Conservation (phyloP, 2,113 vertebrate genomes). For the Leucosticte australis region DNA sequence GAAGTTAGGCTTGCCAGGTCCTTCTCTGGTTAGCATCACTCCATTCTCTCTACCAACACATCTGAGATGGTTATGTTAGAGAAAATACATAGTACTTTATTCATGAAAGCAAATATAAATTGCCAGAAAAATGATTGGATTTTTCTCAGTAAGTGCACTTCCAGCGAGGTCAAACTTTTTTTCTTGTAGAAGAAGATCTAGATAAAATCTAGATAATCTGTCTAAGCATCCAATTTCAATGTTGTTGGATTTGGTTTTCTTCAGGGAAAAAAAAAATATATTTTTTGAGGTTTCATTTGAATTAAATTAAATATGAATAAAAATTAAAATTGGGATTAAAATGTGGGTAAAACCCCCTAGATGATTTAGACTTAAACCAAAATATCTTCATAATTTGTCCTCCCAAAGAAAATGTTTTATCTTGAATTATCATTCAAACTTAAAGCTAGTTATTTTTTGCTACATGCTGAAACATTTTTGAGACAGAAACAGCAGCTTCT, state of each 20-base stretch:
- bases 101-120: background rate
- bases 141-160: background rate
- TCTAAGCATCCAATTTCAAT: background rate
- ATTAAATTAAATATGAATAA: background rate
- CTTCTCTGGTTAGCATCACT: background rate
- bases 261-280: background rate
- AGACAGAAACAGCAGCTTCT: background rate
- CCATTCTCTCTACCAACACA: background rate
- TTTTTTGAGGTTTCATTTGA: background rate
- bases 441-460: background rate
- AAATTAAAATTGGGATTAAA: background rate
- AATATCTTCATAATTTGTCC: background rate
- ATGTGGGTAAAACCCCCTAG: background rate
- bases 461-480: background rate
- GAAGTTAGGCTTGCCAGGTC: background rate
- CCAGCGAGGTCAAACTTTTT: background rate
- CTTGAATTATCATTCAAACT: background rate
- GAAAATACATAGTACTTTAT: background rate
- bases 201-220: fast-evolving
- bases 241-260: background rate
- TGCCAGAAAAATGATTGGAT: background rate
- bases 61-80: background rate
- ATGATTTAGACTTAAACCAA: background rate
- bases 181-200: background rate
- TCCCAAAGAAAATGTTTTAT: background rate